phyloP scores from a whole-genome alignment of 2,888 invertebrate species.

The Plusia festucae region DNA sequence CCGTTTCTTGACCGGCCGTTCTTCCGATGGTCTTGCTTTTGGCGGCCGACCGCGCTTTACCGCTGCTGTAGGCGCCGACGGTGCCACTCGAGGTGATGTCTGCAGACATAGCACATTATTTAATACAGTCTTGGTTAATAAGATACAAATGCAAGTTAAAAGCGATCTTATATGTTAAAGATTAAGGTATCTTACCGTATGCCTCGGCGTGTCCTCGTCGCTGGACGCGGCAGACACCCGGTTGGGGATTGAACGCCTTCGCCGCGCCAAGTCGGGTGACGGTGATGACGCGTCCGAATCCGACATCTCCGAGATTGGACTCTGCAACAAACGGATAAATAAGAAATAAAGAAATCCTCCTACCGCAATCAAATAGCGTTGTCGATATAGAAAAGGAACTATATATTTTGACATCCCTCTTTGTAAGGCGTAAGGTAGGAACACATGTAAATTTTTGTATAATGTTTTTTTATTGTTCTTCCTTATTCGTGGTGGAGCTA shows the following conservation, averaged over 20 bases:
- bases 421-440: not conserved
- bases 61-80: conserved; percentile 52
- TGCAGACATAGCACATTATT: conserved; percentile 30
- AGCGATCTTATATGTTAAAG: not conserved
- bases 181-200: conserved; percentile 65
- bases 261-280: conserved; percentile 72
- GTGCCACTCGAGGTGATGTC: conserved; percentile 71
- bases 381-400: no score
- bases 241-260: conserved; percentile 74
- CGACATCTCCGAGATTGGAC: conserved; percentile 90
- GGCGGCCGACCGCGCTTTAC: conserved; percentile 88
- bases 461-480: not conserved
- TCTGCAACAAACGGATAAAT: conserved; percentile 61
- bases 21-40: conserved; percentile 77
- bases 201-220: conserved; percentile 79
- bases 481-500: not conserved
- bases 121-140: conserved; percentile 4
- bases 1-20: conserved; percentile 80
- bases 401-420: no score
- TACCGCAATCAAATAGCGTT: no score
- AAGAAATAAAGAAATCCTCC: no score
- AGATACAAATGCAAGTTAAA: not conserved
- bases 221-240: conserved; percentile 83
- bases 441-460: not conserved
- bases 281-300: conserved; percentile 87